Evolutionary conservation across 2,888 invertebrate genomes (phyloP).

Genomic region (Stomorhina lunata): DNA sequence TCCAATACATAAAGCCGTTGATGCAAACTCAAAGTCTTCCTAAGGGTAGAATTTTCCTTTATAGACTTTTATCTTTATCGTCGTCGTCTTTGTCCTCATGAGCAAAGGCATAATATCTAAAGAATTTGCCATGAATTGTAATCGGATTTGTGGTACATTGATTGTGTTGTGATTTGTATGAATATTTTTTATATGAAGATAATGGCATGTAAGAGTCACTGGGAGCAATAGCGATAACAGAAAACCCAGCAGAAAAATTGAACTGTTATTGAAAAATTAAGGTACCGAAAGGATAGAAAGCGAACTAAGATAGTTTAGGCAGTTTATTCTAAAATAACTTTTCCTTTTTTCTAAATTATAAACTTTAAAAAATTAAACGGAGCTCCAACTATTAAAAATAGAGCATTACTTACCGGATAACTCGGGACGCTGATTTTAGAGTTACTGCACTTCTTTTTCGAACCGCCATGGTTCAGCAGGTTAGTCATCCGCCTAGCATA

Average conservation of each 20-base stretch:
- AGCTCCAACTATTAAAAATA: too few relatives aligned
- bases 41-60: background rate
- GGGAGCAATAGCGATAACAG: background rate
- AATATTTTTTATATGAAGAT: too few relatives aligned
- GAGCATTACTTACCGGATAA: too few relatives aligned
- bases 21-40: background rate
- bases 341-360: too few relatives aligned
- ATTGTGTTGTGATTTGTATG: slow-evolving; percentile 26
- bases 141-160: slow-evolving; percentile 49
- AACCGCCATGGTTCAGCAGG: too few relatives aligned
- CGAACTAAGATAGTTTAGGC: background rate
- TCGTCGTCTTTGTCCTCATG: background rate
- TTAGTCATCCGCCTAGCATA: too few relatives aligned
- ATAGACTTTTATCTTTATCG: background rate
- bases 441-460: too few relatives aligned
- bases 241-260: background rate
- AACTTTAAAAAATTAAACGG: too few relatives aligned
- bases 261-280: background rate
- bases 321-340: too few relatives aligned
- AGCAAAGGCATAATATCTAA: background rate
- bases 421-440: too few relatives aligned
- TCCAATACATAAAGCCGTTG: background rate
- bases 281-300: background rate
- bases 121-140: slow-evolving; percentile 13
- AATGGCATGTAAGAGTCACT: background rate